phyloP scores from a whole-genome alignment of 2,888 invertebrate species.

The Cosmorhoe ocellata region DNA sequence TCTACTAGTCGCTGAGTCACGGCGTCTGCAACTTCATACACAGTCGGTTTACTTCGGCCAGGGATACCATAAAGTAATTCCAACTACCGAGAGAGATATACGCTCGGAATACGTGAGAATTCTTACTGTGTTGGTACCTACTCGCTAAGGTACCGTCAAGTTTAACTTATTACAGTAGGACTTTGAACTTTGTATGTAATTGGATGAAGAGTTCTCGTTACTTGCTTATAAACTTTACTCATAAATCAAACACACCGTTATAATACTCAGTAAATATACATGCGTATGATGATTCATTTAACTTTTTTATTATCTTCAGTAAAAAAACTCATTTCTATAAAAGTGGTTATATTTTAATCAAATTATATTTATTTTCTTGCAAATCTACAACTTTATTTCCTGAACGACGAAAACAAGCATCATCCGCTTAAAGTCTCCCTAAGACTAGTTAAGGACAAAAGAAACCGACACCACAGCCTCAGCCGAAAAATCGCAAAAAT shows the following conservation, averaged over 20 bases:
- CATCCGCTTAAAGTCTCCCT: constrained; percentile 13
- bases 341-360: background rate
- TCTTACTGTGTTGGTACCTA: constrained; percentile 23
- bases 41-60: constrained; percentile 32
- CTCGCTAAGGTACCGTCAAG: constrained; percentile 12
- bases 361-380: constrained; percentile 1
- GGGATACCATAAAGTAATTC: constrained; percentile 37
- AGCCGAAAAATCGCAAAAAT: constrained; percentile 55
- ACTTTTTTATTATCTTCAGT: too few species aligned
- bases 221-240: background rate
- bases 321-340: background rate
- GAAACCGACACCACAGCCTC: constrained; percentile 43
- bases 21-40: constrained; percentile 32
- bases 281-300: too few species aligned
- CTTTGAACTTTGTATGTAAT: constrained; percentile 23
- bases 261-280: background rate
- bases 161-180: constrained; percentile 23
- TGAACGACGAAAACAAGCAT: constrained; percentile 17
- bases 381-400: constrained; percentile 10
- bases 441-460: constrained; percentile 24
- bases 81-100: constrained; percentile 32
- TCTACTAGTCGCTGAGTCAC: constrained; percentile 18
- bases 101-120: constrained; percentile 33
- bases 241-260: constrained; percentile 5
- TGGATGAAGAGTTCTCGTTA: constrained; percentile 19